A percentile compares a stretch with the other conserved stretches of the same genome.
phyloP scores from a whole-genome alignment of 1,140 invertebrate genomes.

The Drosophila rhopaloa region DNA sequence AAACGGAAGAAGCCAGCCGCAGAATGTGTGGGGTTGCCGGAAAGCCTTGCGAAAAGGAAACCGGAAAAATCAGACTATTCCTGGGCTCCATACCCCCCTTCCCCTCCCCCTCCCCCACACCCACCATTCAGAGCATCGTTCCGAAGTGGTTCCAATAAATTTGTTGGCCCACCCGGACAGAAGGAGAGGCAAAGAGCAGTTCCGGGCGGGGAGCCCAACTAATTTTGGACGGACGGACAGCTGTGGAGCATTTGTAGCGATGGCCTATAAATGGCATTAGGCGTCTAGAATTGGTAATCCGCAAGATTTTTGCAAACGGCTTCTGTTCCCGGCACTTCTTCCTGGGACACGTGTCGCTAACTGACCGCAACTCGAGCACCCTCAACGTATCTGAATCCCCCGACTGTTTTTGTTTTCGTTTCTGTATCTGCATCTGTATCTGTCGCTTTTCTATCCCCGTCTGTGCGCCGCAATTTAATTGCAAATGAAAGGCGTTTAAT shows the following conservation, averaged over 20 bases:
- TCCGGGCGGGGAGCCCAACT: constrained; percentile 55
- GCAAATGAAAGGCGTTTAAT: constrained; percentile 81
- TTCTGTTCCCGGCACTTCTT: constrained; percentile 34
- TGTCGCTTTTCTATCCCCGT: constrained; percentile 17
- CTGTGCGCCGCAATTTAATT: constrained; percentile 64
- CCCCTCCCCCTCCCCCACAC: background rate
- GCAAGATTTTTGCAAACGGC: constrained; percentile 75
- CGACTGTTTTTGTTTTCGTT: background rate
- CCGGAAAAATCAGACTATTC: constrained; percentile 54
- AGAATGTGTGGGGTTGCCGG: constrained; percentile 5
- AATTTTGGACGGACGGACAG: constrained; percentile 58
- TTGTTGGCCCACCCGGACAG: constrained; percentile 43
- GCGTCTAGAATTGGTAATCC: constrained; percentile 83
- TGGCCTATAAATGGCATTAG: constrained; percentile 81
- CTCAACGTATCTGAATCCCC: constrained; percentile 3
- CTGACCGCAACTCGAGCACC: constrained; percentile 67
- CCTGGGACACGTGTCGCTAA: constrained; percentile 64
- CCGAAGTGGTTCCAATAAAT: constrained; percentile 71
- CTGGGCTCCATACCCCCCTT: background rate
- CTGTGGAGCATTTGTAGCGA: constrained; percentile 80
- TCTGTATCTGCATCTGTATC: constrained; percentile 19
- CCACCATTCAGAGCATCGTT: constrained; percentile 6
- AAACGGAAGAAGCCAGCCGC: constrained; percentile 56
- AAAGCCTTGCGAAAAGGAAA: constrained; percentile 45
- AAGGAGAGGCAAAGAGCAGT: background rate